These are phyloP conservation scores for Desmophyllum pertusum DNA, from an alignment of 92 coral and sea anemone species.

Conservation along the genomic window DNA sequence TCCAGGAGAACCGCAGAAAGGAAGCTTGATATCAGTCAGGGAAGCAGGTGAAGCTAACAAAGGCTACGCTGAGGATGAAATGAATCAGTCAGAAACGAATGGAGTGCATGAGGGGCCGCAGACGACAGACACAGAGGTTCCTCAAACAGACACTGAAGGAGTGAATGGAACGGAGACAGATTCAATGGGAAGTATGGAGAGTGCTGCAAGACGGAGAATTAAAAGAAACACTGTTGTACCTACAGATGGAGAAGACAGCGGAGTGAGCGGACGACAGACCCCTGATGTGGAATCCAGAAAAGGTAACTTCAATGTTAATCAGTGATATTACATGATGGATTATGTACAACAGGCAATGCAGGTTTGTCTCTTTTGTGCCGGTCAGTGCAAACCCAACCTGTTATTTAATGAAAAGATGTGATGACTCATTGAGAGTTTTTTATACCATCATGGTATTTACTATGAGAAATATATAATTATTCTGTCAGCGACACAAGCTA, in stretches of 20 bases:
- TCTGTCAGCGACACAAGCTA: too few relatives aligned
- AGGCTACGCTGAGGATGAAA: conserved; percentile 43
- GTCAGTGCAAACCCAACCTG: too few relatives aligned
- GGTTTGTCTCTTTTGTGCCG: too few relatives aligned
- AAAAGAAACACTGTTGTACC: conserved; percentile 93
- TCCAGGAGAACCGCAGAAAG: conserved; percentile 63
- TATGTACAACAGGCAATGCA: too few relatives aligned
- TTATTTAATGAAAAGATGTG: too few relatives aligned
- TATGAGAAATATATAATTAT: too few relatives aligned
- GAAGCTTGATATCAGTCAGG: conserved; percentile 88
- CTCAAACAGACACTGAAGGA: conserved; percentile 75
- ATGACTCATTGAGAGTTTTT: too few relatives aligned
- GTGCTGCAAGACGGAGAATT: conserved; percentile 74
- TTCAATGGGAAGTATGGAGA: conserved; percentile 82
- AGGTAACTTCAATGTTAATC: conserved; percentile 70
- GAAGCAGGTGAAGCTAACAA: conserved; percentile 85
- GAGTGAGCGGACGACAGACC: conserved; percentile 92
- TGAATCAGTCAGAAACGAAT: conserved; percentile 43
- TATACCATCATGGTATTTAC: too few relatives aligned
- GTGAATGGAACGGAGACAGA: conserved; percentile 85
- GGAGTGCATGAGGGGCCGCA: conserved; percentile 67
- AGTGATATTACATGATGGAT: too few relatives aligned
- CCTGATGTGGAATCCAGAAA: conserved; percentile 93
- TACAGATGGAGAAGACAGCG: conserved; percentile 90
- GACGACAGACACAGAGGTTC: conserved; percentile 80